These are phyloP conservation scores for Drosophila picticornis DNA, from an alignment of 2,888 invertebrate genomes.

Conservation along the genomic window DNA sequence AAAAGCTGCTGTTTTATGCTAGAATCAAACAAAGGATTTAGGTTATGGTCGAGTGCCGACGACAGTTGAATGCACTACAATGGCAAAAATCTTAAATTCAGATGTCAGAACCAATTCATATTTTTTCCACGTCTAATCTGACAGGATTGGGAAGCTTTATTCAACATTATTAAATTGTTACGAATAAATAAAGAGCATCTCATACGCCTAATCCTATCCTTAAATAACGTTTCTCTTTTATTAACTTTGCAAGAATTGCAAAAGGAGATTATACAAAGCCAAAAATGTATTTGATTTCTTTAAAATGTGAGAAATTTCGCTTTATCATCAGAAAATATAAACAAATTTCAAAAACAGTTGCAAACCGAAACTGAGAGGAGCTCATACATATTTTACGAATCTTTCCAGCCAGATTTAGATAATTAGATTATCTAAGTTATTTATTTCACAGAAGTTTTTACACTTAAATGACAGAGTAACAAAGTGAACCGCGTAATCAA, in stretches of 20 bases:
- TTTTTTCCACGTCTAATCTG: slow-evolving; percentile 1
- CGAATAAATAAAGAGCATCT: slow-evolving; percentile 3
- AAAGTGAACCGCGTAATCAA: slow-evolving; percentile 35
- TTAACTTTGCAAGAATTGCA: background rate
- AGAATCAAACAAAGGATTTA: slow-evolving; percentile 62
- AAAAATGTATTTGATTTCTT: background rate
- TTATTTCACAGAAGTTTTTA: background rate
- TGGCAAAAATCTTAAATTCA: slow-evolving; percentile 32
- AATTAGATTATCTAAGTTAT: background rate
- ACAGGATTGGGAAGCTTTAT: background rate
- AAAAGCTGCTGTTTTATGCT: slow-evolving; percentile 67
- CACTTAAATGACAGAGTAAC: slow-evolving; percentile 32
- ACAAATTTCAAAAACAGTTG: background rate
- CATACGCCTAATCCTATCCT: background rate
- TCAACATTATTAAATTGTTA: background rate
- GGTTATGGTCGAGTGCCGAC: slow-evolving; percentile 51
- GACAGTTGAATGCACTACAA: slow-evolving; percentile 64
- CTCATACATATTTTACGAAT: background rate
- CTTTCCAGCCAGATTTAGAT: background rate
- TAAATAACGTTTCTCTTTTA: background rate
- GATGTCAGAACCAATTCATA: slow-evolving; percentile 15
- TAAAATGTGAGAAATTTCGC: background rate
- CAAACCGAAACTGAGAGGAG: background rate
- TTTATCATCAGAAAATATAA: background rate
- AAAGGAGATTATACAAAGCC: background rate